phyloP scores from a whole-genome alignment of 2,113 vertebrate species.

The Pygoscelis antarcticus region DNA sequence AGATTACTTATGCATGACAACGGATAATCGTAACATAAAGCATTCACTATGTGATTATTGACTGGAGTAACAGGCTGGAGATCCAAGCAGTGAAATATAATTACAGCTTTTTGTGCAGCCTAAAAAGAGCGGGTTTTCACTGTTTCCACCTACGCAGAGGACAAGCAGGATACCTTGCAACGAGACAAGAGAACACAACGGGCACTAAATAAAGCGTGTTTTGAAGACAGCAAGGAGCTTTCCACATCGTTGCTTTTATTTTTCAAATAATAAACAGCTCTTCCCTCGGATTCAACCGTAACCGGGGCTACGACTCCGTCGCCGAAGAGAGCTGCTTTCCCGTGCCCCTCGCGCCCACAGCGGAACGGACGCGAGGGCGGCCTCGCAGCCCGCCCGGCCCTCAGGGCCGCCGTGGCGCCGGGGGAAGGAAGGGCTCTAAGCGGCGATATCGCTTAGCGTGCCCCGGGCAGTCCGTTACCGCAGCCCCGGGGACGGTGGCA shows the following conservation, averaged over 20 bases:
- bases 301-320: rapidly evolving
- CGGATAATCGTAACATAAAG: not conserved
- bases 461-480: rapidly evolving
- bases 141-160: not conserved
- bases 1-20: not conserved
- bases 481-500: not conserved
- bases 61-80: not conserved
- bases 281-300: not conserved
- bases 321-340: not conserved
- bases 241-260: not conserved
- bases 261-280: not conserved
- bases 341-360: not conserved
- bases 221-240: not conserved
- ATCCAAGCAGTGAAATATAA: rapidly evolving
- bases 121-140: not conserved
- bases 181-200: no score
- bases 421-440: rapidly evolving
- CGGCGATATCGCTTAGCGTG: rapidly evolving
- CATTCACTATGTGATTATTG: rapidly evolving
- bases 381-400: no score
- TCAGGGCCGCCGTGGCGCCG: no score
- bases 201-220: not conserved
- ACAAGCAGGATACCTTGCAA: not conserved
- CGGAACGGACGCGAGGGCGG: not conserved
- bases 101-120: no score